Evolutionary conservation across 2,113 vertebrate species (phyloP).

Genomic region (Glaucidium brasilianum): DNA sequence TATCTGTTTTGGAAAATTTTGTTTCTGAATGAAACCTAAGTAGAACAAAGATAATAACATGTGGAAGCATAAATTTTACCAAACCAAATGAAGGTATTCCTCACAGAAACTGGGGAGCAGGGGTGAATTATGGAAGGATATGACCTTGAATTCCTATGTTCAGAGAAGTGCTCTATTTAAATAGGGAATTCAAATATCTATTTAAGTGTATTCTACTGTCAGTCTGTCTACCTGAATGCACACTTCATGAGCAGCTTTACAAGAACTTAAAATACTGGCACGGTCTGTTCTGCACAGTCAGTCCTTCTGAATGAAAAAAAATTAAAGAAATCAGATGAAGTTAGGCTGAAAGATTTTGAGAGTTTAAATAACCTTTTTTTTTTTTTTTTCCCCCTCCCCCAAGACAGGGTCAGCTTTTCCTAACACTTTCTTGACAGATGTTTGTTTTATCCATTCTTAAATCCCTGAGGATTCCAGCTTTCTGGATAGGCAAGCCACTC

Average conservation of each 20-base stretch:
- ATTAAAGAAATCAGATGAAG: background rate
- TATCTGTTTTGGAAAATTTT: background rate
- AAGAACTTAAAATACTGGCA: background rate
- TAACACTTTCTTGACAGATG: background rate
- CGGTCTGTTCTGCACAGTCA: background rate
- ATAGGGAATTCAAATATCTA: background rate
- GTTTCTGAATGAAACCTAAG: background rate
- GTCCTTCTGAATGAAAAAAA: background rate
- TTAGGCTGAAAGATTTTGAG: background rate
- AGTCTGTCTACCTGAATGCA: background rate
- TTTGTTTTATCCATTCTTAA: background rate
- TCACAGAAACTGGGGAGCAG: background rate
- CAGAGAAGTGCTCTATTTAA: background rate
- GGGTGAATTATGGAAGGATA: background rate
- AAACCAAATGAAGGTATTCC: background rate
- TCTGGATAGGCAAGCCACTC: background rate
- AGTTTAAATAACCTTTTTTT: background rate
- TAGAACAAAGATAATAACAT: background rate
- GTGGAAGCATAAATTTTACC: background rate
- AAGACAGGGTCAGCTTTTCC: background rate
- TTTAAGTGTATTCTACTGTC: background rate
- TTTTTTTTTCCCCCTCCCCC: no score
- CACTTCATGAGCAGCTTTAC: background rate
- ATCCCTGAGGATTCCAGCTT: background rate
- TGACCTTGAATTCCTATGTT: background rate